Conservation (phyloP, 1,140 invertebrate genomes). For the Tetragonula clypearis region DNA sequence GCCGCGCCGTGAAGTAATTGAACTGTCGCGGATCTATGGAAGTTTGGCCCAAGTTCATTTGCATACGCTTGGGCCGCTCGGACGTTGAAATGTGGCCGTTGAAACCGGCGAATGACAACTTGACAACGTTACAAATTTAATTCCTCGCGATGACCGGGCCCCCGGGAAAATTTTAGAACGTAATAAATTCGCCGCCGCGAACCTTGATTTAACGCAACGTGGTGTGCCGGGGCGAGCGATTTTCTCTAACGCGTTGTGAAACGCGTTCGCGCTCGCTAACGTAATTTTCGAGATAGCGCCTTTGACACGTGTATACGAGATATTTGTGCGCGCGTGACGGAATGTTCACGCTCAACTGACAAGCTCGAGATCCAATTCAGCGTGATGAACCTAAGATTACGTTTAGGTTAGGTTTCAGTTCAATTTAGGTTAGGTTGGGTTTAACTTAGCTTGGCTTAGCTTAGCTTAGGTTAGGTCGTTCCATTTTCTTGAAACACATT, state of each 20-base stretch:
- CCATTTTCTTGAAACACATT: too few relatives aligned
- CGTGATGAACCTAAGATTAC: neutral
- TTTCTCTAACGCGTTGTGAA: neutral
- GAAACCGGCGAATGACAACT: slow-evolving; percentile 13
- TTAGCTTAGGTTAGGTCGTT: too few relatives aligned
- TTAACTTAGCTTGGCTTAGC: too few relatives aligned
- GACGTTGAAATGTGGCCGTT: neutral
- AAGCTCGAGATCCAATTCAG: neutral
- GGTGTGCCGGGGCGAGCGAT: too few relatives aligned
- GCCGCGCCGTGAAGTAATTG: slow-evolving; percentile 24
- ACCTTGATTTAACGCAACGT: neutral
- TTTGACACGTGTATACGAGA: too few relatives aligned
- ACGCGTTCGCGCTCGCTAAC: too few relatives aligned
- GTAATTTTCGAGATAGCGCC: too few relatives aligned
- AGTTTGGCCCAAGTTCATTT: slow-evolving; percentile 12
- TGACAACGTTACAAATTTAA: slow-evolving; percentile 10
- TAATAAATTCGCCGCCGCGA: neutral
- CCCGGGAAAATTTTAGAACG: too few relatives aligned
- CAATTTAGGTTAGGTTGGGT: too few relatives aligned
- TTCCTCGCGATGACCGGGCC: neutral
- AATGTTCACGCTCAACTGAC: neutral
- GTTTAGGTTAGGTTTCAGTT: too few relatives aligned
- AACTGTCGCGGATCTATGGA: slow-evolving; percentile 25
- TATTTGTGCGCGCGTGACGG: neutral
- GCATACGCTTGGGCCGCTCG: neutral